Percentiles rank a stretch among this genome's conserved stretches.
These are phyloP conservation scores for Parochlus steinenii DNA, from an alignment of 2,888 invertebrate species.

Conservation along the genomic window DNA sequence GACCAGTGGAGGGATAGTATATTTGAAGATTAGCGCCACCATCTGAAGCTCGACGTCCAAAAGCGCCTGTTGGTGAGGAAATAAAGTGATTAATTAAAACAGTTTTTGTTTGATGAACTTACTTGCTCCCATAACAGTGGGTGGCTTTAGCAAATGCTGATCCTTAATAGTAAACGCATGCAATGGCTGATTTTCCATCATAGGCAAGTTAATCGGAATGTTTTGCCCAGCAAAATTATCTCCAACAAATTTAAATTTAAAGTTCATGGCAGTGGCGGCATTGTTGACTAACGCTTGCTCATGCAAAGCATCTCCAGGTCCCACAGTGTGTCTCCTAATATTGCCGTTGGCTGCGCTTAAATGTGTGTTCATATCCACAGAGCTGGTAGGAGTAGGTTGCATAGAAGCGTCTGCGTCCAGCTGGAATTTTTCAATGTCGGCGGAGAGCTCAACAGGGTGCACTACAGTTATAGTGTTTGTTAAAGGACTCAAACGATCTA, in stretches of 20 bases:
- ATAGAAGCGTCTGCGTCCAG: slow-evolving; percentile 23
- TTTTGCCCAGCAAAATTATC: slow-evolving; percentile 34
- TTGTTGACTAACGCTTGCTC: slow-evolving; percentile 49
- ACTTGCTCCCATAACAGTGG: slow-evolving; percentile 73
- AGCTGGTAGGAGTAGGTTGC: slow-evolving; percentile 4
- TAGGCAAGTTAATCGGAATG: slow-evolving; percentile 67
- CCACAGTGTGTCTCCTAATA: slow-evolving; percentile 79
- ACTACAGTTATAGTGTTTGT: slow-evolving; percentile 20
- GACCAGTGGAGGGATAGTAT: slow-evolving; percentile 35
- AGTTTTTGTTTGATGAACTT: slow-evolving; percentile 21
- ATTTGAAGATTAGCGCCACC: slow-evolving; percentile 86
- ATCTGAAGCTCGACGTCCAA: slow-evolving; percentile 85
- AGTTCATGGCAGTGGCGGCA: slow-evolving; percentile 4
- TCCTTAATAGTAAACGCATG: slow-evolving; percentile 80
- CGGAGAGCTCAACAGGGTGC: slow-evolving; percentile 23
- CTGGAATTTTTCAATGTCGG: slow-evolving; percentile 27
- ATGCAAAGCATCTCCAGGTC: slow-evolving; percentile 78
- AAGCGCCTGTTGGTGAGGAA: slow-evolving; percentile 44
- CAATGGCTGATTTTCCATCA: slow-evolving; percentile 67
- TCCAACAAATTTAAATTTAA: slow-evolving; percentile 19
- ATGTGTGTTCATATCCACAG: neutral
- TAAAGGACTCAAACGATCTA: slow-evolving; percentile 28
- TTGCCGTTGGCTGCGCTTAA: slow-evolving; percentile 26
- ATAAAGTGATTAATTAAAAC: slow-evolving; percentile 12
- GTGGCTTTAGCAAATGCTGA: slow-evolving; percentile 87